These are phyloP conservation scores for Stylophora pistillata DNA, from an alignment of 64 coral and sea anemone species.

Conservation along the genomic window DNA sequence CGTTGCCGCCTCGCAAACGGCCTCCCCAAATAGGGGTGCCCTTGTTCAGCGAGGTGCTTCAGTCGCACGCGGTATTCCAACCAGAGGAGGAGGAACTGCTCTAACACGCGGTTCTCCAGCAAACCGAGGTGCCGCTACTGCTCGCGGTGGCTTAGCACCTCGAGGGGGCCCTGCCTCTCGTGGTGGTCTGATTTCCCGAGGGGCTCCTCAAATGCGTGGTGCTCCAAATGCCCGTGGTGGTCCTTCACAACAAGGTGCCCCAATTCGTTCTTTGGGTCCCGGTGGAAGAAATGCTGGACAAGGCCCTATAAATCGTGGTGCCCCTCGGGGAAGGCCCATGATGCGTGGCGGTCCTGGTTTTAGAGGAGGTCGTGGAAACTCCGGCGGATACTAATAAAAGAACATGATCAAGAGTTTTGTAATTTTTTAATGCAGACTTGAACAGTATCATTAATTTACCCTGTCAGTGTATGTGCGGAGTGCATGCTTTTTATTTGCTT, in stretches of 20 bases:
- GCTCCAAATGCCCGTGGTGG: conserved; percentile 21
- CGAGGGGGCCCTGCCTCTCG: neutral
- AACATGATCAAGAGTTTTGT: neutral
- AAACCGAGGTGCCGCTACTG: neutral
- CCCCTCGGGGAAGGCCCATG: neutral
- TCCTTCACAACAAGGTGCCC: conserved; percentile 1
- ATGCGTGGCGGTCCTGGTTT: conserved; percentile 28
- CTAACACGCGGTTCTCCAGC: neutral
- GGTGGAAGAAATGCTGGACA: neutral
- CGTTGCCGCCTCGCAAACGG: neutral
- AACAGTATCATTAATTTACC: neutral
- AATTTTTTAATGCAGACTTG: neutral
- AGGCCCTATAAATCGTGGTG: conserved; percentile 24
- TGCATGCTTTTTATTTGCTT: neutral
- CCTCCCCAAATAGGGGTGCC: neutral
- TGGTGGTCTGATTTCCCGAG: neutral
- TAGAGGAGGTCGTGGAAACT: conserved; percentile 15
- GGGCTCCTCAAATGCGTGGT: conserved; percentile 14
- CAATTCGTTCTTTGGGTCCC: neutral
- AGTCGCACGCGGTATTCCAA: neutral
- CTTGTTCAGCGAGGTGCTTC: conserved; percentile 22
- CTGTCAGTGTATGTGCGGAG: neutral
- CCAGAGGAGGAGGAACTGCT: neutral
- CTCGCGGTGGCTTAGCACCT: conserved; percentile 18
- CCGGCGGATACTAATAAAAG: neutral